phyloP scores from a whole-genome alignment of 2,888 invertebrate genomes.

The Rhingia campestris region DNA sequence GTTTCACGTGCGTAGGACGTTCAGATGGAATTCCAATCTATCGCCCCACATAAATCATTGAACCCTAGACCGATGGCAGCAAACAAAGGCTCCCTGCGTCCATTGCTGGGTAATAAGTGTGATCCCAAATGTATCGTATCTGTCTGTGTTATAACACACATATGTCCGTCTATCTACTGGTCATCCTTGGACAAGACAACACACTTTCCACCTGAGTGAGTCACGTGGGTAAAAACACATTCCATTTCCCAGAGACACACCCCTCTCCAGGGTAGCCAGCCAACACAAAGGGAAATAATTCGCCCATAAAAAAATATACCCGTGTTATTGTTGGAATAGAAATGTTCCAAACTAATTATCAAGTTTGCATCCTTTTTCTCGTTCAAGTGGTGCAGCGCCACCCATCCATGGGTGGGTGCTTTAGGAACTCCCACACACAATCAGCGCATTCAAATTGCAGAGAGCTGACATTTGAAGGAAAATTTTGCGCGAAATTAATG shows the following conservation, averaged over 20 bases:
- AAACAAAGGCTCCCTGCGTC: conserved; percentile 35
- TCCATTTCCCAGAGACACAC: conserved; percentile 57
- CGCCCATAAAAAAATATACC: conserved; percentile 15
- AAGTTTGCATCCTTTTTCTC: conserved; percentile 32
- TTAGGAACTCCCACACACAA: conserved; percentile 41
- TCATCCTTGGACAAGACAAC: conserved; percentile 30
- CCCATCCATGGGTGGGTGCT: conserved; percentile 28
- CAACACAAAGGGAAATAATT: conserved; percentile 34
- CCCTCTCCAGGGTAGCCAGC: conserved; percentile 41
- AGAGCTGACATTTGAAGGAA: conserved; percentile 37
- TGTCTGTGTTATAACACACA: conserved; percentile 22
- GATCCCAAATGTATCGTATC: conserved; percentile 63
- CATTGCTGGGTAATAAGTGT: conserved; percentile 35
- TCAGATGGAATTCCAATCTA: conserved; percentile 54
- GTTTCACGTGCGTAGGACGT: conserved; percentile 72
- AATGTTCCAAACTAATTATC: conserved; percentile 49
- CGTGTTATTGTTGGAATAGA: not conserved
- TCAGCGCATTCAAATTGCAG: conserved; percentile 29
- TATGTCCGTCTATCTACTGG: too few relatives aligned
- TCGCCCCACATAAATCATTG: conserved; percentile 70
- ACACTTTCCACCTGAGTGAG: conserved; percentile 68
- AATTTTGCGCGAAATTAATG: conserved; percentile 18
- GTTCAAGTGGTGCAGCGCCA: not conserved
- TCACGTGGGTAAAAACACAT: conserved; percentile 67
- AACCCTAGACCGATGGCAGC: conserved; percentile 43